Evolutionary conservation across 2,113 vertebrate species (phyloP).

Genomic region (Plestiodon gilberti): DNA sequence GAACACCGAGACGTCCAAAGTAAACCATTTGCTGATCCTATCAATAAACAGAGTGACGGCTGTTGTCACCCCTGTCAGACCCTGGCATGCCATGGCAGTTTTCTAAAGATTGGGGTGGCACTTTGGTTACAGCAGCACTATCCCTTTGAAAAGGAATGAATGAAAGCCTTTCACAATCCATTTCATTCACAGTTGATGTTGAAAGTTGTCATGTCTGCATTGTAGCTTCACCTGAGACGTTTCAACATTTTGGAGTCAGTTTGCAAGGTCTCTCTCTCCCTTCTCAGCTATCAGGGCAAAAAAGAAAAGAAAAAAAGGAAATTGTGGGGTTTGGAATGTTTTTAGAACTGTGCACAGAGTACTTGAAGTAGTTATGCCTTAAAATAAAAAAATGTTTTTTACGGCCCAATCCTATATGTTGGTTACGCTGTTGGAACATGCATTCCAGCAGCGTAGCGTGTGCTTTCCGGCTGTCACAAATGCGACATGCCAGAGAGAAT

Average conservation of each 20-base stretch:
- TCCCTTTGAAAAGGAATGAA: conserved; percentile 26
- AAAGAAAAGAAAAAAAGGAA: not conserved
- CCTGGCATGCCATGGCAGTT: conserved; percentile 6
- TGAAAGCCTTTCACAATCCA: not conserved
- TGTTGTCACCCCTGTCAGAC: not conserved
- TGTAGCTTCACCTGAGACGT: conserved; percentile 3
- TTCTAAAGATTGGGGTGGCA: conserved; percentile 20
- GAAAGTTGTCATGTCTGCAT: conserved; percentile 7
- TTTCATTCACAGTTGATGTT: conserved; percentile 32
- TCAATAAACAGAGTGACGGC: conserved; percentile 10
- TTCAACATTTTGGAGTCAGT: not conserved
- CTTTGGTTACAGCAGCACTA: conserved; percentile 13
- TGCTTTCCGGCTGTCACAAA: no score
- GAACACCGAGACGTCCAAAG: conserved; percentile 41
- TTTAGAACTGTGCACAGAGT: not conserved
- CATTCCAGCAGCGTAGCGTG: no score
- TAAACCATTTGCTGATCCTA: conserved; percentile 38
- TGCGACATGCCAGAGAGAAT: no score
- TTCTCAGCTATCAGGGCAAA: not conserved
- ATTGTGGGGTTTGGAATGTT: not conserved
- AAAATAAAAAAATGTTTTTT: not conserved
- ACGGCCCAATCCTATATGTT: no score
- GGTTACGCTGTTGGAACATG: no score
- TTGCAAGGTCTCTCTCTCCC: not conserved
- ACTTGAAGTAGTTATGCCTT: not conserved